Conservation (phyloP, 2,888 invertebrate species). For the Euzetes globulus region DNA sequence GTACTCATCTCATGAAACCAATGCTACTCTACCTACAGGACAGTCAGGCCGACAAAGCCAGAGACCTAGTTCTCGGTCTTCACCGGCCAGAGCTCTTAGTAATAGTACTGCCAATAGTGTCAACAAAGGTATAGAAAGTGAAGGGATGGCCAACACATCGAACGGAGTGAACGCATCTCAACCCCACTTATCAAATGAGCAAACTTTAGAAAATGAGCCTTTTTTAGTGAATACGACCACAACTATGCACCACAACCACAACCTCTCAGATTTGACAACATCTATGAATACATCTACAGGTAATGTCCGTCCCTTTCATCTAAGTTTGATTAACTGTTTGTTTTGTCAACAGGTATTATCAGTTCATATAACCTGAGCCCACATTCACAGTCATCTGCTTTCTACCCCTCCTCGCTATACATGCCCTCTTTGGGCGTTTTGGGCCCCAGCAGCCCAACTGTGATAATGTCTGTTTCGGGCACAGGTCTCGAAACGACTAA, state of each 20-base stretch:
- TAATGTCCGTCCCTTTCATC: constrained; percentile 18
- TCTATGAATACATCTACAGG: constrained; percentile 43
- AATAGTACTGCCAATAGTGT: constrained; percentile 47
- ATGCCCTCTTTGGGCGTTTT: constrained; percentile 9
- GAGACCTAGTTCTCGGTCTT: constrained; percentile 47
- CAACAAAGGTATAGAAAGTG: not conserved
- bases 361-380: constrained; percentile 33
- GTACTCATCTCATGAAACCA: constrained; percentile 4
- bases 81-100: constrained; percentile 47
- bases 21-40: not conserved
- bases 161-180: constrained; percentile 16
- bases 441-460: constrained; percentile 23
- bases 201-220: constrained; percentile 36
- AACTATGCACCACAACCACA: constrained; percentile 35
- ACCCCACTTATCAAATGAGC: not conserved
- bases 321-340: not conserved
- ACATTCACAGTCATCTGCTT: constrained; percentile 28
- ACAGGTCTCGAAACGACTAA: constrained; percentile 3
- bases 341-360: constrained; percentile 31
- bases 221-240: constrained; percentile 44
- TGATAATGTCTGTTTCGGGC: constrained; percentile 28
- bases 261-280: constrained; percentile 38
- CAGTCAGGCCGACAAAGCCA: not conserved
- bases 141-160: not conserved
- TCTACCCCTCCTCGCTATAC: constrained; percentile 20